Conservation (phyloP, 2,888 invertebrate species). For the Epirrita christyi region DNA sequence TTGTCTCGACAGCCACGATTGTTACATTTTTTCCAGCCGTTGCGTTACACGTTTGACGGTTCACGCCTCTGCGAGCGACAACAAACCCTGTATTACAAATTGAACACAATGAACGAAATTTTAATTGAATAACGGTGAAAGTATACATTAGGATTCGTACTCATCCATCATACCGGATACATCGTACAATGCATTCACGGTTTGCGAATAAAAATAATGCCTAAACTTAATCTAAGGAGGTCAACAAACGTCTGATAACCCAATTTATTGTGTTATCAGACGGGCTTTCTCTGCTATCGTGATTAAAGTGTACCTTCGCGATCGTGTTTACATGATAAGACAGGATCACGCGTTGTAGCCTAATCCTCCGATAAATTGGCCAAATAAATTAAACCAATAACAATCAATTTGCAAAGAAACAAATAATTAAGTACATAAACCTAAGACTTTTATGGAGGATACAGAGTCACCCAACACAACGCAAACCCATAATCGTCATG, state of each 20-base stretch:
- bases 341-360: conserved; percentile 8
- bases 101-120: conserved; percentile 30
- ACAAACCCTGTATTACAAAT: conserved; percentile 18
- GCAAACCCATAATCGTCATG: too few relatives aligned
- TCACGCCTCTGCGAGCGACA: conserved; percentile 23
- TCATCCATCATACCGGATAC: conserved; percentile 12
- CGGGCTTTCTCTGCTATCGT: conserved; percentile 29
- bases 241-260: conserved; percentile 35
- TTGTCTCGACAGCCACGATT: conserved; percentile 51
- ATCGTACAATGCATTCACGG: conserved; percentile 18
- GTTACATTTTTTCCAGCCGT: conserved; percentile 54
- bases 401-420: conserved; percentile 4
- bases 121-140: conserved; percentile 35
- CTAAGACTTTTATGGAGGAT: too few relatives aligned
- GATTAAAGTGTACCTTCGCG: conserved; percentile 2
- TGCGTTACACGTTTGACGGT: conserved; percentile 22
- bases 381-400: not conserved
- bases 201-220: conserved; percentile 13
- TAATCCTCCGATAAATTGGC: conserved; percentile 26
- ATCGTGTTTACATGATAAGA: conserved; percentile 28
- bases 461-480: too few relatives aligned
- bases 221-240: conserved; percentile 25
- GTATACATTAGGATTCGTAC: conserved; percentile 20
- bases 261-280: conserved; percentile 31
- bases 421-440: not conserved